Conservation (phyloP, 2,797 vertebrate genomes). For the Arvicola amphibius region DNA sequence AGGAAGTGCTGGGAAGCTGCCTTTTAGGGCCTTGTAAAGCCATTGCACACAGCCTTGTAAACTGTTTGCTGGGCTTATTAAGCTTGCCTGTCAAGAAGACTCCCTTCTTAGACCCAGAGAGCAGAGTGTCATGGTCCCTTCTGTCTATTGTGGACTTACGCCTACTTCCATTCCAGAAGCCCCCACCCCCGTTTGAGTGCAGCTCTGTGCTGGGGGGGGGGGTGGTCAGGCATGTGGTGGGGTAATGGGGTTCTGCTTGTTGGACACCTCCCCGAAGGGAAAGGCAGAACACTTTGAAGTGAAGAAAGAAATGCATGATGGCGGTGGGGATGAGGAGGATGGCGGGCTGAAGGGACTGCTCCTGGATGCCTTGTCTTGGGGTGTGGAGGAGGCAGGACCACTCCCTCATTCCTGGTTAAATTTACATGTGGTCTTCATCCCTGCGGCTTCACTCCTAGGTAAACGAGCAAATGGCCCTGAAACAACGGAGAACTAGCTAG, state of each 20-base stretch:
- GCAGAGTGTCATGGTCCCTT: background rate
- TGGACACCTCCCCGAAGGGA: background rate
- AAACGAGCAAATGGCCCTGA: conserved; percentile 49
- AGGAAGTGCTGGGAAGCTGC: background rate
- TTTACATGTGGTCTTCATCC: conserved; percentile 53
- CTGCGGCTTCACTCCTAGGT: conserved; percentile 68
- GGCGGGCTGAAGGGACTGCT: background rate
- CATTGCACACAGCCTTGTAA: background rate
- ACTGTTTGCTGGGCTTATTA: background rate
- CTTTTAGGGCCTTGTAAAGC: background rate
- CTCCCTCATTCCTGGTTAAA: background rate
- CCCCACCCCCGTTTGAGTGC: background rate
- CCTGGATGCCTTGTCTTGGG: background rate
- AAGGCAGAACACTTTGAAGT: conserved; percentile 42
- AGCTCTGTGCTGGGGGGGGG: background rate
- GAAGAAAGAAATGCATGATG: conserved; percentile 19
- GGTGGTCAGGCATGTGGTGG: no score
- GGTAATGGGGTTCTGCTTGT: background rate
- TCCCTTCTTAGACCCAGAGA: background rate
- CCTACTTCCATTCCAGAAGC: background rate
- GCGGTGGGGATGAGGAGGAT: background rate
- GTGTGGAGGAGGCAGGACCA: background rate
- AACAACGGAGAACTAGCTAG: conserved; percentile 70
- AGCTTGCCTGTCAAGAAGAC: background rate
- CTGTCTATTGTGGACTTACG: background rate